Conservation (phyloP, 2,888 invertebrate species). For the Alcis repandata region DNA sequence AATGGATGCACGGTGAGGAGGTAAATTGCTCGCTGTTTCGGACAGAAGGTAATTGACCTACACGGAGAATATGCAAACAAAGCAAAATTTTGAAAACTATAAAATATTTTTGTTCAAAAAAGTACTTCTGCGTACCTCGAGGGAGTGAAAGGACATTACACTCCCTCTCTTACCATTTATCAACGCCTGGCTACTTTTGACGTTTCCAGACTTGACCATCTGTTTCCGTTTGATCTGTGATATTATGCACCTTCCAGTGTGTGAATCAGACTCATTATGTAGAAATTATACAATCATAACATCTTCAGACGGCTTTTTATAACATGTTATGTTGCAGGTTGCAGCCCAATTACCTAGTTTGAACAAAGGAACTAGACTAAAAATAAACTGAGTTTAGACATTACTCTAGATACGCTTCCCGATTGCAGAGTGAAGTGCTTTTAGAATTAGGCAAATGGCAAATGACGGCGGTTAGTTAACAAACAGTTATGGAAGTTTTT, state of each 20-base stretch:
- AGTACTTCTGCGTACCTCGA: no score
- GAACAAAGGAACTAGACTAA: conserved; percentile 29
- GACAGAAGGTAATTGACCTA: no score
- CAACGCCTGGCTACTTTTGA: no score
- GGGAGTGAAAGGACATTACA: no score
- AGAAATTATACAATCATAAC: conserved; percentile 47
- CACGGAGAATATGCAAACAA: no score
- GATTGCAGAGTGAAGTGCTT: background rate
- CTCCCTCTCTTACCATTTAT: no score
- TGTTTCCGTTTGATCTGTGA: background rate
- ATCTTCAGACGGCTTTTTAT: conserved; percentile 41
- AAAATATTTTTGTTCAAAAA: no score
- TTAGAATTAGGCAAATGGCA: no score
- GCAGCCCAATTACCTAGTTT: conserved; percentile 37
- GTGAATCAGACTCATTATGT: conserved; percentile 46
- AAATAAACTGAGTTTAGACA: conserved; percentile 11
- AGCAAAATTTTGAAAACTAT: no score
- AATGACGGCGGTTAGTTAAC: background rate
- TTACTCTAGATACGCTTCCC: conserved; percentile 1
- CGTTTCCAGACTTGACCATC: background rate
- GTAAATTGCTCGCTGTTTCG: no score
- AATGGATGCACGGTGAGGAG: no score
- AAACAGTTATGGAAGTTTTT: background rate
- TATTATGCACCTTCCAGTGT: conserved; percentile 37
- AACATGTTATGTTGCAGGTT: conserved; percentile 30